Conservation (phyloP, 2,888 invertebrate genomes). For the Scelioninae gen. 2 region DNA sequence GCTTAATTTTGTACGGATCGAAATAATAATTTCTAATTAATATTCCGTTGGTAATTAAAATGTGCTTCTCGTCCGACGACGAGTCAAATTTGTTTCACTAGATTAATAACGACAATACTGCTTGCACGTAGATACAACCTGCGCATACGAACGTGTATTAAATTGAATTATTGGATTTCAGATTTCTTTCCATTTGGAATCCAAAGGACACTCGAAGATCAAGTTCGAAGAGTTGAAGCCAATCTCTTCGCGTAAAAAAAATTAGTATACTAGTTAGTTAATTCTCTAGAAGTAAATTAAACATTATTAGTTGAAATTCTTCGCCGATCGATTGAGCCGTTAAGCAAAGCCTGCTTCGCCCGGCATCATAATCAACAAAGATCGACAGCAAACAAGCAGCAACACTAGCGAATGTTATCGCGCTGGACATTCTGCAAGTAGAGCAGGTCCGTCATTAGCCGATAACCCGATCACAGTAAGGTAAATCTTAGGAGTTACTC, state of each 20-base stretch:
- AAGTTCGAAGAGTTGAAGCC: conserved; percentile 72
- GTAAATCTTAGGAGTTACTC: conserved; percentile 57
- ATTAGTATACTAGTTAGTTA: conserved; percentile 80
- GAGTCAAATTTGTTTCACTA: too few relatives aligned
- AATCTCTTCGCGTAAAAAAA: conserved; percentile 74
- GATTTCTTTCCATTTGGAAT: conserved; percentile 60
- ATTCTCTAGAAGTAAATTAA: conserved; percentile 80
- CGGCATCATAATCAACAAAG: conserved; percentile 44
- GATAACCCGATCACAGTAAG: conserved; percentile 43
- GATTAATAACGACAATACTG: too few relatives aligned
- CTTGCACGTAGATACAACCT: too few relatives aligned
- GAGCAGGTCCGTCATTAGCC: conserved; percentile 37
- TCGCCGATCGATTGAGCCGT: conserved; percentile 65
- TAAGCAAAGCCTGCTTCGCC: conserved; percentile 57
- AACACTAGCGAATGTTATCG: conserved; percentile 21
- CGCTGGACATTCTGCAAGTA: conserved; percentile 20
- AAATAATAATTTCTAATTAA: not conserved
- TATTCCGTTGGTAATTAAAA: too few relatives aligned
- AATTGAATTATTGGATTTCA: too few relatives aligned
- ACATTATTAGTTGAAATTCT: conserved; percentile 63
- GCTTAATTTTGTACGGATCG: conserved; percentile 2
- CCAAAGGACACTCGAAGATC: conserved; percentile 72
- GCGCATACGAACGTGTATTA: too few relatives aligned
- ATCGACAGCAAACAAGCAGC: conserved; percentile 21
- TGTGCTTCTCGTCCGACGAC: too few relatives aligned